phyloP scores from a whole-genome alignment of 2,888 invertebrate species.

The Oscheius sp. region DNA sequence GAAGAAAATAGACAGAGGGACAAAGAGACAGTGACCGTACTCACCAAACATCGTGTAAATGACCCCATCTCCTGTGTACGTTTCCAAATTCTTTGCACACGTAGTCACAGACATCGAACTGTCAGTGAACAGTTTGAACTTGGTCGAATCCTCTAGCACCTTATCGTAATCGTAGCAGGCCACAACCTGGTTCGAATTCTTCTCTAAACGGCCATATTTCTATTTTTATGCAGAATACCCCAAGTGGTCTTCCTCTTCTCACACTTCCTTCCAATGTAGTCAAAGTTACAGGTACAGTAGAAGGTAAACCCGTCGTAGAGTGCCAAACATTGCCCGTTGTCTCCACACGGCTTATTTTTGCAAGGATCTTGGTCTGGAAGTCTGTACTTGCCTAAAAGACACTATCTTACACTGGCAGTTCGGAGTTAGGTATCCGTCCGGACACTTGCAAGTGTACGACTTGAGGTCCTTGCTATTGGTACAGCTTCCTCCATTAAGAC shows the following conservation, averaged over 20 bases:
- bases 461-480: no score
- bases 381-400: not conserved
- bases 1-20: no score
- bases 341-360: not conserved
- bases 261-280: conserved; percentile 4
- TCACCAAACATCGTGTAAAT: conserved; percentile 15
- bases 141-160: not conserved
- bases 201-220: not conserved
- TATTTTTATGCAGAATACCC: not conserved
- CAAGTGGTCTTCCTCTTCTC: conserved; percentile 2
- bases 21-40: not conserved
- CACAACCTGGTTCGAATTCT: not conserved
- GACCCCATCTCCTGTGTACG: not conserved
- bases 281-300: conserved; percentile 7
- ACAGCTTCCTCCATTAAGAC: no score
- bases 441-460: no score
- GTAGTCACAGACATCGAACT: not conserved
- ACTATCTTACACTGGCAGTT: no score
- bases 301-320: not conserved
- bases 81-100: not conserved
- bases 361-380: conserved; percentile 8
- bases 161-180: not conserved
- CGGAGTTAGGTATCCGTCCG: no score
- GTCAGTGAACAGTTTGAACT: not conserved
- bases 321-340: not conserved